Evolutionary conservation across 2,113 vertebrate species (phyloP).

Genomic region (Edolisoma coerulescens): DNA sequence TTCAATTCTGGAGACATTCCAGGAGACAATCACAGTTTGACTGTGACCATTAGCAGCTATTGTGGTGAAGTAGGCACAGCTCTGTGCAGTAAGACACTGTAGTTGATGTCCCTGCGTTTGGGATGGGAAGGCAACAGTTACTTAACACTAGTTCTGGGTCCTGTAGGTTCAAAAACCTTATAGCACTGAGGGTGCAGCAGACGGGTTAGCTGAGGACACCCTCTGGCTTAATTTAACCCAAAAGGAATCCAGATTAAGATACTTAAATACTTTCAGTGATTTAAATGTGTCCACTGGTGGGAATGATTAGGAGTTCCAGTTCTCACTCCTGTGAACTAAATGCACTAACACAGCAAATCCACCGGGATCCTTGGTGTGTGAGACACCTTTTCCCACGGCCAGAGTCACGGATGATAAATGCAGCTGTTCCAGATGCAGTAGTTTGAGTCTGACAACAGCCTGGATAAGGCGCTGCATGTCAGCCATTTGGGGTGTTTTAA

Average conservation of each 20-base stretch:
- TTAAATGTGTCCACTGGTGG: background rate
- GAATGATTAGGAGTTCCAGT: background rate
- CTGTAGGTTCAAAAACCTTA: background rate
- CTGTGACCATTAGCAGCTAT: background rate
- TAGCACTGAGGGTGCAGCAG: background rate
- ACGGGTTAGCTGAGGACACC: background rate
- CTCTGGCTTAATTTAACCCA: background rate
- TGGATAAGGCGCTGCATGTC: rapidly evolving
- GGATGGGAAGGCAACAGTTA: background rate
- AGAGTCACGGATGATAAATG: background rate
- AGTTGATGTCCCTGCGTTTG: background rate
- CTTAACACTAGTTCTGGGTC: background rate
- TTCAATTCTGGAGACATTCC: background rate
- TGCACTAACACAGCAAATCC: background rate
- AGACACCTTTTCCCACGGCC: background rate
- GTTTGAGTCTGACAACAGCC: background rate
- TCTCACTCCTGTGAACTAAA: background rate
- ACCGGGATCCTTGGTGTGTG: rapidly evolving
- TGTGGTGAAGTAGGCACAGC: background rate
- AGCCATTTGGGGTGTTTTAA: background rate
- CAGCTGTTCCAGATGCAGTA: background rate
- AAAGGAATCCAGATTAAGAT: background rate
- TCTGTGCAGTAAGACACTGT: background rate
- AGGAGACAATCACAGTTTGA: background rate
- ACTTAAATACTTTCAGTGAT: background rate